Base-by-base conservation (phyloP, 1,140 invertebrate species). In the Pteromalus puparum region DNA sequence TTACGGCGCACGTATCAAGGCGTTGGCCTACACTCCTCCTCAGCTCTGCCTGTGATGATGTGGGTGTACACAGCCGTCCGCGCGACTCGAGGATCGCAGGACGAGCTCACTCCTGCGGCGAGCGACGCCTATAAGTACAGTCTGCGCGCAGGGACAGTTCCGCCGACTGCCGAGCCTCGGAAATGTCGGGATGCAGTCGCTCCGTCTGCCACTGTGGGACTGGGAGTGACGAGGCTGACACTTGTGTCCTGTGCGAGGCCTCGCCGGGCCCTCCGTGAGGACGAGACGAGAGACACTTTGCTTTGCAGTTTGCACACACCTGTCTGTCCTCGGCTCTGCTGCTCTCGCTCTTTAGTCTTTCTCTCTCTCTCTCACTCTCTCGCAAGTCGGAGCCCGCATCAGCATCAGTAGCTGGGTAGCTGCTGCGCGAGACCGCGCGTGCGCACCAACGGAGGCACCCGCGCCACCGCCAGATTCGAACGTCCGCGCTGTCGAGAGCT, bases 351-450 rank as follows among this genome's bases (percentile, higher is more conserved):
- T 30, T 30, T 30, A 30, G 30, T 30, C 1, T 30, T 30, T 30
- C 30, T 30, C 30, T 83, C 81, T 24, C 70, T 42, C 5, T 83
- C 81, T 78, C n/a, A 30, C 24, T 26, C 68, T 67, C 61, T 15
- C n/a, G n/a, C n/a, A n/a, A n/a, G n/a, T n/a, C n/a, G n/a, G n/a
- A n/a, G n/a, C n/a, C n/a, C n/a, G n/a, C n/a, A n/a, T n/a, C n/a
- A n/a, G n/a, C n/a, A n/a, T n/a, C n/a, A n/a, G n/a, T n/a, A n/a
- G n/a, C n/a, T n/a, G n/a, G n/a, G n/a, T n/a, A n/a, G n/a, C 30
- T 34, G 30, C 30, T 34, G 30, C 30, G 88, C 81, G 83, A 77
- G 85, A 68, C 65, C 67, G 81, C 6, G 75, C 65, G 18, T 38
- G 72, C 72, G 34, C 61, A 24, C 18, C 4, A 12, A 4, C 61